phyloP scores from a whole-genome alignment of 2,888 invertebrate genomes.

The Drosophila monieri region DNA sequence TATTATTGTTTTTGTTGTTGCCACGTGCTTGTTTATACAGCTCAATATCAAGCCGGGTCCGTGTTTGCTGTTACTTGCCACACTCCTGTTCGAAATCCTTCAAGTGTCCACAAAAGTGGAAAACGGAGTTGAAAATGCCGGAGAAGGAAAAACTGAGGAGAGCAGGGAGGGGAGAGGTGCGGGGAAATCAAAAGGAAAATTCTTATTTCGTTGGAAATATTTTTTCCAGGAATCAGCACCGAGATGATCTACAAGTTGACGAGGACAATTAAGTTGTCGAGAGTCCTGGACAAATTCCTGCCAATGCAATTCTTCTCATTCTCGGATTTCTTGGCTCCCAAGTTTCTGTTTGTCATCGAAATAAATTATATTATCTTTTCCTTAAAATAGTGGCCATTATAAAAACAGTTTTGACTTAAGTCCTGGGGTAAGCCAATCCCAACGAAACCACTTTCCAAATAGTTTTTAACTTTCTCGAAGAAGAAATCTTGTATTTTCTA shows the following conservation, averaged over 20 bases:
- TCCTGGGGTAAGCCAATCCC: too few species aligned
- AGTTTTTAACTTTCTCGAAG: too few species aligned
- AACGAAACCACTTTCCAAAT: too few species aligned
- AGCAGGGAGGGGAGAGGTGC: background rate
- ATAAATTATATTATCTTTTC: too few species aligned
- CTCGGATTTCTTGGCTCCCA: too few species aligned
- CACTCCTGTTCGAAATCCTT: conserved; percentile 9
- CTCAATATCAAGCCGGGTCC: conserved; percentile 22
- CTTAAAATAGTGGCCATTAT: too few species aligned
- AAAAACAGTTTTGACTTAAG: too few species aligned
- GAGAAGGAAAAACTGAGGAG: too few species aligned
- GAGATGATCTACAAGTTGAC: conserved; percentile 6
- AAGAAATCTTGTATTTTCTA: too few species aligned
- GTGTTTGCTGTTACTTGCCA: conserved; percentile 19
- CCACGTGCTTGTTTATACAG: conserved; percentile 50
- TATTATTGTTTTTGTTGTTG: conserved; percentile 30
- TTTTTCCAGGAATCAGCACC: conserved; percentile 5
- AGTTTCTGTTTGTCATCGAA: too few species aligned
- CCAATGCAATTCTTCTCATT: background rate
- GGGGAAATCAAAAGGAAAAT: conserved; percentile 5
- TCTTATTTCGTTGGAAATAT: conserved; percentile 12
- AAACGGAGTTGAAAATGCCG: background rate
- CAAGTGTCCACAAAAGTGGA: background rate
- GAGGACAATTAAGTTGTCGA: background rate
- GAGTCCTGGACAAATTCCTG: background rate